A percentile compares a stretch with the other conserved stretches of the same genome.
These are phyloP conservation scores for Syngnathus scovelli DNA, from an alignment of 2,113 vertebrate genomes.

Conservation along the genomic window DNA sequence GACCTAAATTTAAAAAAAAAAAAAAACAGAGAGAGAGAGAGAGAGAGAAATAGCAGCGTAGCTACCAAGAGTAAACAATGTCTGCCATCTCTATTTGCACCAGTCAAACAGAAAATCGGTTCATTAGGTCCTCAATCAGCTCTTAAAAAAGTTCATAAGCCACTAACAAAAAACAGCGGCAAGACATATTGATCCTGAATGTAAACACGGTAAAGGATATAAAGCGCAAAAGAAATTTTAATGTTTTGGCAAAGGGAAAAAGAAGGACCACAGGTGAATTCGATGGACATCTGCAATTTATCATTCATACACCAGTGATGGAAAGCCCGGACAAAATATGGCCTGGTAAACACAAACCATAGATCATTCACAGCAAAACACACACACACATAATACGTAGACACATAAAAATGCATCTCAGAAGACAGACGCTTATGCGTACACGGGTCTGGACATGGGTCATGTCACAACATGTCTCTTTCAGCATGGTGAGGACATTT, in stretches of 20 bases:
- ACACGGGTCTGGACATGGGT: conserved; percentile 53
- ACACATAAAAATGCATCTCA: conserved; percentile 43
- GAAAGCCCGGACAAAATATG: conserved; percentile 72
- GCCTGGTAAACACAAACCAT: conserved; percentile 82
- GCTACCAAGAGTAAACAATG: neutral
- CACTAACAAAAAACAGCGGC: conserved; percentile 11
- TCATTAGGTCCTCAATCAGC: conserved; percentile 19
- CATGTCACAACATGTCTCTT: conserved; percentile 50
- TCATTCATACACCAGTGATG: conserved; percentile 72
- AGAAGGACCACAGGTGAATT: conserved; percentile 71
- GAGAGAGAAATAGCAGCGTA: neutral
- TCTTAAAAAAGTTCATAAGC: conserved; percentile 20
- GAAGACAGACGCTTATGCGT: conserved; percentile 55
- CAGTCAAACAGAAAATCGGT: conserved; percentile 23
- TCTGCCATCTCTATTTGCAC: conserved; percentile 1
- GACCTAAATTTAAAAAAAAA: neutral
- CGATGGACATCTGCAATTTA: conserved; percentile 74
- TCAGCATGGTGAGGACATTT: conserved; percentile 31
- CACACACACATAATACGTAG: conserved; percentile 45
- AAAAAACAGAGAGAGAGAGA: neutral
- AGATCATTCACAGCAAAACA: conserved; percentile 68
- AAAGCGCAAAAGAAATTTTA: neutral
- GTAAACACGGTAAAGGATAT: conserved; percentile 1
- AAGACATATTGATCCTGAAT: conserved; percentile 26
- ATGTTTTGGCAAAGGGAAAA: neutral